Evolutionary conservation across 2,113 vertebrate species (phyloP), one percentile per base, ranked within the genome.

Genomic region (Rafetus swinhoei): DNA sequence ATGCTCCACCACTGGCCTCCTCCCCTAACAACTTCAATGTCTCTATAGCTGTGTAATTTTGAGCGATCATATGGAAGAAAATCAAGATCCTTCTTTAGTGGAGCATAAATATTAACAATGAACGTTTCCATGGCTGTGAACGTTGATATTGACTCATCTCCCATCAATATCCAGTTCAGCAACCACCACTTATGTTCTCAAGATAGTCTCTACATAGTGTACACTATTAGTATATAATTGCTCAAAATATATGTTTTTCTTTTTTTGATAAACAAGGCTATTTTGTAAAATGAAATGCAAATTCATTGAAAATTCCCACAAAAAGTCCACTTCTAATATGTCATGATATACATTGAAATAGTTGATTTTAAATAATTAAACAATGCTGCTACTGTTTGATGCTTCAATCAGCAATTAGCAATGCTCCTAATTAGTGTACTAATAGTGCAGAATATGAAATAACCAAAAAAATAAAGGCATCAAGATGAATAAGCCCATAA

Each of bases 61-160:
- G 24, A 88, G 82, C 53, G 95, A 96, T 92, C 25, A 79, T 86
- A 56, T 7, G 82, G 1, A 7, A 79, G 62, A 92, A 97, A 97
- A 45, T 79, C 19, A 69, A 96, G 90, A 96, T 85, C 88, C 86
- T 92, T 92, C 86, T 86, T 96, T 89, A 89, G 65, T 89, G 76
- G 90, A 94, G 87, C 7, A 32, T 97, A 93, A 5, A 56, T 81
- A 91, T 82, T 83, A 89, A 93, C 81, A 88, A 96, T 87, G 59
- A 83, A 1, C 50, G 92, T 85, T 84, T 95, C 87, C 14, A 81
- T 59, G 80, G 54, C 29, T 57, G 18, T 54, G 59, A 80, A n/a
- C n/a, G n/a, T n/a, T n/a, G n/a, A n/a, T n/a, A n/a, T n/a, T n/a
- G 81, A 87, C 52, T n/a, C 96, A 96, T 90, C 88, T 94, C 94